A percentile compares a stretch with the other conserved stretches of the same genome.
Conservation (phyloP, 2,113 vertebrate genomes). For the Murina feae region DNA sequence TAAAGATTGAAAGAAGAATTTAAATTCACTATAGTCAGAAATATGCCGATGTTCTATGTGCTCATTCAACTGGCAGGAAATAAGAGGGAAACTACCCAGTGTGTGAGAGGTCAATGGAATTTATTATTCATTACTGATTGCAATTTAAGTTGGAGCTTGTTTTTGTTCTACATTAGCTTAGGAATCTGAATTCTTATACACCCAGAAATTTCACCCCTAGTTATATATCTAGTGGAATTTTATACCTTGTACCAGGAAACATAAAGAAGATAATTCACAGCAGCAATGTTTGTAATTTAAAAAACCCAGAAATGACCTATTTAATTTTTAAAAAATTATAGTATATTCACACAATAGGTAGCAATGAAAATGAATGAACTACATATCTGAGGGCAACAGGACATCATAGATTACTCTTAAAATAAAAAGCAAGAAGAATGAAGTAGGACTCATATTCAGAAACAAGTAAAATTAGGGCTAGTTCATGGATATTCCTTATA, state of each 20-base stretch:
- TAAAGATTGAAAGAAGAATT: neutral
- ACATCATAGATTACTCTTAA: neutral
- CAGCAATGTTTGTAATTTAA: conserved; percentile 1
- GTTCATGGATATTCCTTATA: neutral
- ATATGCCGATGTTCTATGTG: neutral
- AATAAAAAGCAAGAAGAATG: neutral
- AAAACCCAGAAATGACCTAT: neutral
- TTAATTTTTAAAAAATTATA: neutral
- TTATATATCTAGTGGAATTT: neutral
- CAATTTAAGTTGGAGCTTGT: neutral
- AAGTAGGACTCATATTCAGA: neutral
- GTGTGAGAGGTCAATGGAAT: neutral
- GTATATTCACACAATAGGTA: neutral
- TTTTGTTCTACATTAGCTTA: conserved; percentile 19
- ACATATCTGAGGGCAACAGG: neutral
- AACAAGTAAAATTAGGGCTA: neutral
- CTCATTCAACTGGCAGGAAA: neutral
- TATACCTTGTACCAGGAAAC: neutral
- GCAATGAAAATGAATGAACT: neutral
- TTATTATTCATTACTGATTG: neutral
- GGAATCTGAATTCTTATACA: conserved; percentile 6
- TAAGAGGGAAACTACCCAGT: neutral
- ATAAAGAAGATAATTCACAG: neutral
- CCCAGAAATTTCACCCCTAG: neutral
- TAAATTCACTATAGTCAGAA: neutral